Evolutionary conservation across 1,140 invertebrate species (phyloP), one percentile per base, ranked within the genome.

Genomic region (Anoplolepis gracilipes): DNA sequence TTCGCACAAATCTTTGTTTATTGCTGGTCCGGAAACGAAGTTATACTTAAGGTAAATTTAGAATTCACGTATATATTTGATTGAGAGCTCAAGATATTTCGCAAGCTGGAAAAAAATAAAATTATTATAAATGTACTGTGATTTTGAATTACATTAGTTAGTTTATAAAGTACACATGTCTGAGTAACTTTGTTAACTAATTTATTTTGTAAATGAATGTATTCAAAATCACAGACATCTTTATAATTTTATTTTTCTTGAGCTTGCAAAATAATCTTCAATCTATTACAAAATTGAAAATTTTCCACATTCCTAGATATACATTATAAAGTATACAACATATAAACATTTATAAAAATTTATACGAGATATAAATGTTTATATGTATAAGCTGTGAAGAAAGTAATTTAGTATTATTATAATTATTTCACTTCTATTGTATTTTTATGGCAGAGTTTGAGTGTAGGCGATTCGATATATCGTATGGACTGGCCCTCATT

Each of bases 21-120:
- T 16, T 59, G 72, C 22, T 76, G 72, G 72, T 76, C 55, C 3
- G 72, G 72, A 76, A 76, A 75, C 25, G 55, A 76, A 76, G 36
- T 76, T 4, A 76, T 76, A 6, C 55, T 62, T 42, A 76, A 62
- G 57, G 57, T 62, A 75, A 62, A 53, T 25, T 42, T 25, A 59
- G 1, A 0, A 10, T 59, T 10, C n/a, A 0, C 10, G 11, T n/a
- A 25, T 53, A 53, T 53, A 19, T n/a, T 53, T 53, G 6, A 4
- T 53, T 19, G 6, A 53, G 6, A 19, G 2, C 8, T n/a, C n/a
- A 53, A 53, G n/a, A 53, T 53, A 53, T 53, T 19, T 53, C 19
- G 0, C 49, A 53, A 53, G 11, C 8, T 42, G 1, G 39, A 42
- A 13, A 49, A 49, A 49, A 16, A 4, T 16, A 16, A 49, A 49